Evolutionary conservation across 2,113 vertebrate genomes (phyloP).

Genomic region (Catharus bicknelli): DNA sequence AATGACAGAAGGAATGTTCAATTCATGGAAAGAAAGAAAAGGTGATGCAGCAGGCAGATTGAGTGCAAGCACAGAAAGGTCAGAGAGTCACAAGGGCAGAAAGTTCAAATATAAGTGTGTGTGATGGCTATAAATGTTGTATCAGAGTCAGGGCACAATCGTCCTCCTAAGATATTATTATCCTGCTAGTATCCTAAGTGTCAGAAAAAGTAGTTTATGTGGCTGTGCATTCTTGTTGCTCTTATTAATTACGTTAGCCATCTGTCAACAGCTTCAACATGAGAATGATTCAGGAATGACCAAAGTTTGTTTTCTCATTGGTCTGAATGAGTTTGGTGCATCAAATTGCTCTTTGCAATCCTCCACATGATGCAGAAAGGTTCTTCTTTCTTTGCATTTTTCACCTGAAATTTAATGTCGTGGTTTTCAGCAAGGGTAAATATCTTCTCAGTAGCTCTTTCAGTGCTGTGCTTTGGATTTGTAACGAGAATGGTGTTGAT

Average conservation of each 20-base stretch:
- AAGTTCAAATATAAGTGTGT: neutral
- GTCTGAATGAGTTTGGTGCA: neutral
- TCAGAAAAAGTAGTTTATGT: neutral
- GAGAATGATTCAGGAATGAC: neutral
- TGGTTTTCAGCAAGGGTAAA: neutral
- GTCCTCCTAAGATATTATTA: neutral
- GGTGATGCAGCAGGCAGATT: neutral
- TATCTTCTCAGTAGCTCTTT: neutral
- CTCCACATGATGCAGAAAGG: neutral
- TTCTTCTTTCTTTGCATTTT: neutral
- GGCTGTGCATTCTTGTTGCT: neutral
- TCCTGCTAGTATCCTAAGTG: neutral
- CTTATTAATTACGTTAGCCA: neutral
- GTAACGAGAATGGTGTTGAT: neutral
- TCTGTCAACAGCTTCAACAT: neutral
- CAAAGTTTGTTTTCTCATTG: neutral
- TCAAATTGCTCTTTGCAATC: neutral
- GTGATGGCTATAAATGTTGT: neutral
- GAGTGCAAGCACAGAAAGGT: neutral
- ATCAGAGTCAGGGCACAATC: neutral
- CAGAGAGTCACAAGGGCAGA: neutral
- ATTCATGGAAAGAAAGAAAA: neutral
- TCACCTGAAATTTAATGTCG: neutral
- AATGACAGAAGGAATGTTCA: neutral
- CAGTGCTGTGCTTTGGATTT: neutral